These are phyloP conservation scores for Tolmerus cingulatus DNA, from an alignment of 2,888 invertebrate genomes.

Conservation along the genomic window DNA sequence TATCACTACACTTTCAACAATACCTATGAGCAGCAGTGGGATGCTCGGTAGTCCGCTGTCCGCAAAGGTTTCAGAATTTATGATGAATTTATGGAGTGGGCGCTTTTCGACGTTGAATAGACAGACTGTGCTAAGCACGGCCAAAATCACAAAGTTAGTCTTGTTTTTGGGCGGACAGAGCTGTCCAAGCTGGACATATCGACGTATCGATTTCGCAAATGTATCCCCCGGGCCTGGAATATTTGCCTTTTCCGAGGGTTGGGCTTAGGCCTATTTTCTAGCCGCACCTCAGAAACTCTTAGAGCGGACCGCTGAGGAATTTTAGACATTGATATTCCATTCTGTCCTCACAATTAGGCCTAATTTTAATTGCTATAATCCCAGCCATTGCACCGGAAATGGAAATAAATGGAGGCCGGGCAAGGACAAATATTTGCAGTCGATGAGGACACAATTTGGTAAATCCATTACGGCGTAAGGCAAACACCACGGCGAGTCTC, in stretches of 20 bases:
- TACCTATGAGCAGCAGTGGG: not conserved
- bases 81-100: not conserved
- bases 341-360: not conserved
- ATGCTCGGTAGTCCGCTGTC: not conserved
- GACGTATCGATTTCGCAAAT: not conserved
- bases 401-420: not conserved
- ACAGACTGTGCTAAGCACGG: not conserved
- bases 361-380: slow-evolving; percentile 4
- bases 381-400: not conserved
- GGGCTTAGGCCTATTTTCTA: not conserved
- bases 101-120: not conserved
- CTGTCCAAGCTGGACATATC: not conserved
- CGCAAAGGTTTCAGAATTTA: not conserved
- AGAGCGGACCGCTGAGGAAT: not conserved
- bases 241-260: not conserved
- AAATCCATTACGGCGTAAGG: slow-evolving; percentile 28
- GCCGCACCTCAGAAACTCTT: not conserved
- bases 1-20: not conserved
- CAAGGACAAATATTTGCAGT: slow-evolving; percentile 10
- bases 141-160: not conserved
- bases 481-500: not conserved
- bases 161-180: not conserved
- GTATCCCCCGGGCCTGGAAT: not conserved
- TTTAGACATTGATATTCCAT: not conserved
- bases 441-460: not conserved